Conservation (phyloP, 2,113 vertebrate species). For the Pomatorhinus ruficollis region DNA sequence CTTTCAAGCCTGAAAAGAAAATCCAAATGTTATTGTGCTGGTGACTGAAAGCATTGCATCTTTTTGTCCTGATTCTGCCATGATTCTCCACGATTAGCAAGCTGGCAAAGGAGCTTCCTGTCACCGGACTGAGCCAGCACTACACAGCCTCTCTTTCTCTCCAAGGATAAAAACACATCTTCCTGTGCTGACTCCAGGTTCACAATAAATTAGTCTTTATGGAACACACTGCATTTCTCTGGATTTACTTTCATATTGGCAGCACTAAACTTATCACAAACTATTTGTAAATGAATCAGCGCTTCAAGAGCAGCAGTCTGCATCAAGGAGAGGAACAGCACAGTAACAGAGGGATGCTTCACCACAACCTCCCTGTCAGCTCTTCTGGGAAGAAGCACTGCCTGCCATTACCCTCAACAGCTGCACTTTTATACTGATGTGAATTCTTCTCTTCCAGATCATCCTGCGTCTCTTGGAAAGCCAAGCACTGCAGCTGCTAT, state of each 20-base stretch:
- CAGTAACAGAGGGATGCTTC: not conserved
- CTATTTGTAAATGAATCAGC: not conserved
- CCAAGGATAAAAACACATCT: not conserved
- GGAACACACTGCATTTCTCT: not conserved
- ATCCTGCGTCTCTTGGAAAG: not conserved
- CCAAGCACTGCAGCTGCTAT: not conserved
- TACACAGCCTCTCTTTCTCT: not conserved
- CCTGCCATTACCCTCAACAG: not conserved
- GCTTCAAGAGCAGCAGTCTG: not conserved
- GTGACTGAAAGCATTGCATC: not conserved
- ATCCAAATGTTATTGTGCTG: not conserved
- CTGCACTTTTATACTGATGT: not conserved
- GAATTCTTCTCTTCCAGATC: not conserved
- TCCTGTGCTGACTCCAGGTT: not conserved
- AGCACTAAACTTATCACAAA: not conserved
- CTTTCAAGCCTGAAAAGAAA: not conserved
- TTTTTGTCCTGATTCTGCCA: not conserved
- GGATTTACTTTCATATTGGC: not conserved
- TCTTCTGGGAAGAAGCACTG: not conserved
- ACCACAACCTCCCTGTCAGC: not conserved
- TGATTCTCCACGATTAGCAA: not conserved
- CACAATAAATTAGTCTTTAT: not conserved
- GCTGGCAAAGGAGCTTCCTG: not conserved
- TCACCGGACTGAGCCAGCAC: not conserved
- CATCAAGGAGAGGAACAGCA: not conserved